These are phyloP conservation scores for Oxyruncus cristatus DNA, from an alignment of 2,113 vertebrate genomes.

Conservation along the genomic window DNA sequence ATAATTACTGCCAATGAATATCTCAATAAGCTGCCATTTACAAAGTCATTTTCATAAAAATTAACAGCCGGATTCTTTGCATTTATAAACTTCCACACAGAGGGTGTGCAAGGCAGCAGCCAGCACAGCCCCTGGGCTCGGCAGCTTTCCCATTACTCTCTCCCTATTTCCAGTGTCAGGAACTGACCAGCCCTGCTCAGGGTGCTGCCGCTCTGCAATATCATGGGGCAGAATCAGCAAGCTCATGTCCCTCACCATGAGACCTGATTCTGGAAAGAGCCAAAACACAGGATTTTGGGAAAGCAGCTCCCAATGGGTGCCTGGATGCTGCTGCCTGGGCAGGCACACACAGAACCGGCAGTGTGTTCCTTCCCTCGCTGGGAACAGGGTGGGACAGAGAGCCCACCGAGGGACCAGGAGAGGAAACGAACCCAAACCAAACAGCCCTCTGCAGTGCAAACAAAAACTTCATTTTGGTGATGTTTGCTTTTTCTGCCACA, in stretches of 20 bases:
- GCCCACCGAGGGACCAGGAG: neutral
- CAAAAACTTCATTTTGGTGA: neutral
- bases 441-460: accelerated
- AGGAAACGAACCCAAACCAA: neutral
- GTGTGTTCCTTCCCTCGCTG: neutral
- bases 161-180: neutral
- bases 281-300: neutral
- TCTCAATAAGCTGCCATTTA: neutral
- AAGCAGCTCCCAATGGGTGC: neutral
- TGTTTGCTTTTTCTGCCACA: neutral
- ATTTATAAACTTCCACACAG: accelerated
- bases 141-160: neutral
- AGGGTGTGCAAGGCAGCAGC: accelerated
- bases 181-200: neutral
- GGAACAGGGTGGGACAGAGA: neutral
- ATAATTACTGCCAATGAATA: conserved; percentile 14
- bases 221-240: neutral
- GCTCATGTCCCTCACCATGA: accelerated
- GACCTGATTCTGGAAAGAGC: neutral
- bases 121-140: accelerated
- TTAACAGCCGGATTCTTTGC: neutral
- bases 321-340: neutral
- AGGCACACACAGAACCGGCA: neutral
- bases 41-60: neutral
- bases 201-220: neutral